Evolutionary conservation across 1,140 invertebrate species (phyloP).

Genomic region (Aradophagus sp.): DNA sequence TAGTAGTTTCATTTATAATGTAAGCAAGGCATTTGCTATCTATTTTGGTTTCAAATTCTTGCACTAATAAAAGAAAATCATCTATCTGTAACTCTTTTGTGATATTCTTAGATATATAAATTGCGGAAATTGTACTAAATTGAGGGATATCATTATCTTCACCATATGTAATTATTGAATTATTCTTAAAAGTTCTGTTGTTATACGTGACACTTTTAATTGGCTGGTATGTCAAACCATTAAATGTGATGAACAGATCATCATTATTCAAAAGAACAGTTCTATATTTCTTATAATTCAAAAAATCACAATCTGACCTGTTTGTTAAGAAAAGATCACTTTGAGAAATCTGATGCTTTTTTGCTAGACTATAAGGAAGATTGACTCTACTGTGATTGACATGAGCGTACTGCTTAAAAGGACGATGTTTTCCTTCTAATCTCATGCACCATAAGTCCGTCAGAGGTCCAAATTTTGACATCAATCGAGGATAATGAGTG

Average conservation of each 20-base stretch:
- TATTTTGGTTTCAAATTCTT: no score
- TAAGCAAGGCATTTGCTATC: no score
- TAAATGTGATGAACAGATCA: neutral
- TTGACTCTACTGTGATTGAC: slow-evolving; percentile 22
- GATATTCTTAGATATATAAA: slow-evolving; percentile 1
- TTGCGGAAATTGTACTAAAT: neutral
- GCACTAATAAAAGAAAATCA: no score
- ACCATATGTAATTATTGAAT: neutral
- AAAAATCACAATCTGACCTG: neutral
- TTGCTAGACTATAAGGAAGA: slow-evolving; percentile 15
- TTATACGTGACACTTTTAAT: slow-evolving; percentile 3
- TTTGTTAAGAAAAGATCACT: slow-evolving; percentile 19
- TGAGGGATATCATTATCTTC: neutral
- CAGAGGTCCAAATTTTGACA: slow-evolving; percentile 35
- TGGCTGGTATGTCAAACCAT: slow-evolving; percentile 4
- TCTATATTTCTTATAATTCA: neutral
- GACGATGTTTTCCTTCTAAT: slow-evolving; percentile 25
- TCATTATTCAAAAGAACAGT: neutral
- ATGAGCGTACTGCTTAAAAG: slow-evolving; percentile 26
- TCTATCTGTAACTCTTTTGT: no score
- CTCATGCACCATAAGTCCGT: slow-evolving; percentile 31
- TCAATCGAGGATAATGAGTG: slow-evolving; percentile 27
- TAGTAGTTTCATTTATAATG: no score
- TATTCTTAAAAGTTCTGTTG: neutral
- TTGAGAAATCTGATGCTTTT: slow-evolving; percentile 29